A percentile compares a stretch with the other conserved stretches of the same genome.
Conservation (phyloP, 2,888 invertebrate species). For the Mylabris sibirica region DNA sequence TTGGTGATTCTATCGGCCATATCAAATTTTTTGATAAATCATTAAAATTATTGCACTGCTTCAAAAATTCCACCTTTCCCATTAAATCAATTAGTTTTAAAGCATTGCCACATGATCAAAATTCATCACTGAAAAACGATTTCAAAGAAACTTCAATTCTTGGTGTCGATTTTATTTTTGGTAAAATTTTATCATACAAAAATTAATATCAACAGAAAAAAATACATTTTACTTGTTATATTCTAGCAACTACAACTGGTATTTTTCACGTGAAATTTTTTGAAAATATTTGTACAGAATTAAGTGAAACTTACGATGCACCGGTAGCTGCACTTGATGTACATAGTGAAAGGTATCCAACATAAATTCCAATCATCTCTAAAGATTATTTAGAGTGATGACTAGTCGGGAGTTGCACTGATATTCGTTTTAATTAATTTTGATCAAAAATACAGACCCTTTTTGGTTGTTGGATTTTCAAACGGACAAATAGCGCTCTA, state of each 20-base stretch:
- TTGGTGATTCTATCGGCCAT: constrained; percentile 65
- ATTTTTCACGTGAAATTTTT: neutral
- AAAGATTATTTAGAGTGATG: neutral
- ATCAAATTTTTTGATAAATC: constrained; percentile 69
- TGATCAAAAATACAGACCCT: constrained; percentile 54
- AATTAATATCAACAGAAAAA: constrained; percentile 1
- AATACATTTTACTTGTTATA: constrained; percentile 8
- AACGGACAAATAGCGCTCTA: constrained; percentile 63
- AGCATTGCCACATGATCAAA: constrained; percentile 36
- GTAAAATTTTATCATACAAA: constrained; percentile 58
- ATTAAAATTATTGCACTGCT: constrained; percentile 68
- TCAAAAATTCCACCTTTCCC: constrained; percentile 61
- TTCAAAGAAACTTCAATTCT: constrained; percentile 60
- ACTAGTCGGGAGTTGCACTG: neutral
- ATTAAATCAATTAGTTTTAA: constrained; percentile 66
- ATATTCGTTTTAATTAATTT: neutral
- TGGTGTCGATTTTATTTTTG: constrained; percentile 66
- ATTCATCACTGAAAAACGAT: constrained; percentile 59
- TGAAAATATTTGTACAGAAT: neutral
- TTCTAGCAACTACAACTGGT: constrained; percentile 37
- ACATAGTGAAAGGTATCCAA: constrained; percentile 64
- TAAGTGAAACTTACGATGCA: neutral
- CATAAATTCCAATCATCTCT: constrained; percentile 2
- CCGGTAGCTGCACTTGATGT: constrained; percentile 60
- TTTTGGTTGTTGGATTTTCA: constrained; percentile 62